Conservation (phyloP, 2,113 vertebrate species). For the Hippopotamus amphibius region DNA sequence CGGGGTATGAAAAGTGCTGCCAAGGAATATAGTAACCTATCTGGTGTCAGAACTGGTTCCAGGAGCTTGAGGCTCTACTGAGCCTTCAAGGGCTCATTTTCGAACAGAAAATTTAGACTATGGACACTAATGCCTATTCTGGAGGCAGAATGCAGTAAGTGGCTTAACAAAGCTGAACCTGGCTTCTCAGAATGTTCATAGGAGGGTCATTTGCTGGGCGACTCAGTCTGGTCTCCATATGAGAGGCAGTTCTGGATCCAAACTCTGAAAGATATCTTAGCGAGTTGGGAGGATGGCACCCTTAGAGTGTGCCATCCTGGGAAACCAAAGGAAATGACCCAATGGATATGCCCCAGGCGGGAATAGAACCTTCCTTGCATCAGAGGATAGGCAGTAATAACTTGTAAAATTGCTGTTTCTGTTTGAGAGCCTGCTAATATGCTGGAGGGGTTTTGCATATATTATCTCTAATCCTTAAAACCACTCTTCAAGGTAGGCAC, state of each 20-base stretch:
- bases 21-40: neutral
- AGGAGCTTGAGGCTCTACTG: neutral
- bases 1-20: neutral
- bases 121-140: slow-evolving; percentile 17
- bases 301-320: neutral
- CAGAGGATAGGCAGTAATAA: slow-evolving; percentile 39
- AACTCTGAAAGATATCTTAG: neutral
- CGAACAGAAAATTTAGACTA: slow-evolving; percentile 31
- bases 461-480: slow-evolving; percentile 79
- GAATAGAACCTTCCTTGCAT: slow-evolving; percentile 16
- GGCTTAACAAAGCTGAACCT: slow-evolving; percentile 21
- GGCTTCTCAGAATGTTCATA: neutral
- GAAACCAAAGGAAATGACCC: neutral
- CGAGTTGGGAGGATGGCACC: neutral
- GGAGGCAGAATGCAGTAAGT: slow-evolving; percentile 26
- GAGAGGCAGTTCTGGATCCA: neutral
- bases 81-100: neutral
- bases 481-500: slow-evolving; percentile 70
- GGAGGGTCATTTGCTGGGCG: neutral
- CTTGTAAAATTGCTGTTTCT: slow-evolving; percentile 54
- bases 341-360: neutral
- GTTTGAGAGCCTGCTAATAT: slow-evolving; percentile 62
- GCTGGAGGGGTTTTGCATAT: slow-evolving; percentile 71
- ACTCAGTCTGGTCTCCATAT: neutral
- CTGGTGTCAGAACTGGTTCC: neutral